Evolutionary conservation across 2,888 invertebrate species (phyloP), one percentile per base, ranked within the genome.

Genomic region (Calameuta filiformis): DNA sequence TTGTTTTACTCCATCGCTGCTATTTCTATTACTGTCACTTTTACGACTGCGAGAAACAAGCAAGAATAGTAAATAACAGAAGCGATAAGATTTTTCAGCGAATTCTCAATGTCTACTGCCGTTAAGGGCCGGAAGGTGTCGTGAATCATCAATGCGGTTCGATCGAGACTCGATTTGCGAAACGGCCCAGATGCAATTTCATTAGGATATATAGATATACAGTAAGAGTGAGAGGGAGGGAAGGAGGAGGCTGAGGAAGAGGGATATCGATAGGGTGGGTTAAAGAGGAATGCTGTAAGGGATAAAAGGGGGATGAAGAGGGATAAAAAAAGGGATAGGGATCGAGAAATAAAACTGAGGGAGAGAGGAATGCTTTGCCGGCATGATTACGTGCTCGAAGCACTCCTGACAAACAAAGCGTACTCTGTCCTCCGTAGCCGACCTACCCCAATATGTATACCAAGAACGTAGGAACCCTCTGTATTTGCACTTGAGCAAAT

Each of bases 361-460:
- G 79, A 79, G 78, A 30, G 37, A 56, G 34, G 34, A 79, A 76
- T 76, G 80, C 78, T 78, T 82, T 80, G 80, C 80, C 82, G 84
- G 80, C 56, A 83, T 85, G 87, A 87, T 88, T 86, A 88, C 86
- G 87, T 85, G 87, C 89, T 88, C 85, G 84, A 83, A 85, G 85
- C 88, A 85, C 86, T 88, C 86, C 80, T 84, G 85, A 86, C 56
- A 56, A 89, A 90, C 89, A 89, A 90, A 89, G 89, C 89, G 85
- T 80, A 78, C 88, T 87, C 89, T 89, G 89, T 90, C 85, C 85
- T 85, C 78, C 80, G 82, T 85, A 81, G 81, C 81, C 86, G 88
- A 87, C 87, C 89, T 89, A 89, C 88, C 87, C 87, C 86, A 86
- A 86, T 82, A 80, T 82, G 77, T 77, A 75, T 78, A 56, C 71